Evolutionary conservation across 2,797 vertebrate species (phyloP), one percentile per base, ranked within the genome.

Genomic region (Myotis daubentonii): DNA sequence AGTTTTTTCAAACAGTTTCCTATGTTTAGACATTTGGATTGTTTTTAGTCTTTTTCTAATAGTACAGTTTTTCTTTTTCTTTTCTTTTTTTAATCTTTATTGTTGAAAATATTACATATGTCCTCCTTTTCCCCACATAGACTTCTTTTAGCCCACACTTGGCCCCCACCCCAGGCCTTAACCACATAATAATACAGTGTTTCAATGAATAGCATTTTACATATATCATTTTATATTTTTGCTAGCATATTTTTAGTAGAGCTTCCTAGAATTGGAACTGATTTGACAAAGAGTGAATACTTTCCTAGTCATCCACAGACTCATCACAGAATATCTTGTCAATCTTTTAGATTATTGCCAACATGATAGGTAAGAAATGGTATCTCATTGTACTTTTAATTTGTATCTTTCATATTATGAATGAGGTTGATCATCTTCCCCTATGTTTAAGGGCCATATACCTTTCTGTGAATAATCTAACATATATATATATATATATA

Each of bases 211-310:
- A 76, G 51, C 28, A 28, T 68, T 75, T 78, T 51, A 30, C 62
- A 41, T 33, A 41, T 51, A 30, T 62, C 23, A 62, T 47, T 94
- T 90, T 60, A 28, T 91, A 68, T 19, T 87, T 92, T 87, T 91
- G 28, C 33, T 49, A 79, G 38, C 75, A 13, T 62, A 60, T 91
- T 82, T 87, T 76, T 36, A 81, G 51, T 22, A 51, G 60, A 82
- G 57, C 28, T 75, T 87, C 36, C 62, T 44, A 68, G 49, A 91
- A 82, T 16, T 41, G 19, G 8, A 65, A 76, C 16, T 70, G 53
- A 47, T 51, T 10, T 2, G 53, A 53, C 62, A 62, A 76, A 83
- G 51, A 87, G 68, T 75, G 66, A 76, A 68, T 70, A 70, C 28
- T 87, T 91, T 41, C 11, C 41, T 76, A 8, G 17, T 83, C 33